Evolutionary conservation across 2,113 vertebrate genomes (phyloP).

Genomic region (Ceyx margarethae): DNA sequence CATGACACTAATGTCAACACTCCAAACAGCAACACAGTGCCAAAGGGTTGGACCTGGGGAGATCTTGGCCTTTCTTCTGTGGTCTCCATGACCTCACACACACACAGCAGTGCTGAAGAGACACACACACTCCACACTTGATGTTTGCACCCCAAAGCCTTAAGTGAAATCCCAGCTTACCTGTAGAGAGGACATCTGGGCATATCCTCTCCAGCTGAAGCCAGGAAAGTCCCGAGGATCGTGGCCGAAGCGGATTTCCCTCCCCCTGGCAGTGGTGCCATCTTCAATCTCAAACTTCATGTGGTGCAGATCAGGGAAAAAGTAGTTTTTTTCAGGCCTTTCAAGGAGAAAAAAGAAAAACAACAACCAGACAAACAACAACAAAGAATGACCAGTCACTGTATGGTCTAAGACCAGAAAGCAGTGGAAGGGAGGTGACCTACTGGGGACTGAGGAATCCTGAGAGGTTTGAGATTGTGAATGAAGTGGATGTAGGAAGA

Average conservation of each 20-base stretch:
- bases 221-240: constrained; percentile 82
- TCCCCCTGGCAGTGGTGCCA: constrained; percentile 77
- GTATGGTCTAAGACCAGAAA: background rate
- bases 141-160: background rate
- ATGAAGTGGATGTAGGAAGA: background rate
- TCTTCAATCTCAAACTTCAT: constrained; percentile 91
- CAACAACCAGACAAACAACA: background rate
- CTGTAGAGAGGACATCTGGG: constrained; percentile 83
- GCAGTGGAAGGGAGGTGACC: background rate
- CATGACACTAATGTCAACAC: background rate
- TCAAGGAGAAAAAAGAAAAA: background rate
- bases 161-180: constrained; percentile 64
- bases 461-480: background rate
- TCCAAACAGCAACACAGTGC: background rate
- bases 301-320: constrained; percentile 89
- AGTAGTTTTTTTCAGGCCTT: constrained; percentile 83
- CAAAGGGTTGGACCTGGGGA: background rate
- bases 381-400: background rate
- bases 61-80: background rate
- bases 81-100: background rate
- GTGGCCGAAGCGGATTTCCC: constrained; percentile 84
- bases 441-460: background rate
- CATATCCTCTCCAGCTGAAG: constrained; percentile 94
- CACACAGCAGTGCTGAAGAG: background rate
- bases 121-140: background rate